These are phyloP conservation scores for Halocaridina rubra DNA, from an alignment of 2,888 invertebrate species.

Conservation along the genomic window DNA sequence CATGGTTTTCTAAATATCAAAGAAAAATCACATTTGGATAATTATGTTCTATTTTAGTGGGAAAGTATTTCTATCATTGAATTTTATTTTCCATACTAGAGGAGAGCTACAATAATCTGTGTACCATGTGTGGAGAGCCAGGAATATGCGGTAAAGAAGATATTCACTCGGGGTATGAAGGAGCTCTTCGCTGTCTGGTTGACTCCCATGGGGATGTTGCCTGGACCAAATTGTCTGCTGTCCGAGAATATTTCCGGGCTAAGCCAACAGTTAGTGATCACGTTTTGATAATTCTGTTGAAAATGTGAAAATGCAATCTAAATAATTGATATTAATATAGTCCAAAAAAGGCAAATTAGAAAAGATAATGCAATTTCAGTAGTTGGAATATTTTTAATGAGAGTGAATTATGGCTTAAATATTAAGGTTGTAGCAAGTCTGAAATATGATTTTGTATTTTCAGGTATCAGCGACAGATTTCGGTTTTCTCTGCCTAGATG, in stretches of 20 bases:
- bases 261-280: conserved; percentile 17
- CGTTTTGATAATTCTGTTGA: too few relatives aligned
- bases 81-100: conserved; percentile 71
- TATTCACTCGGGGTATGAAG: conserved; percentile 86
- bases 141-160: conserved; percentile 84
- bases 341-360: neutral
- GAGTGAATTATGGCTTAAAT: neutral
- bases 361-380: neutral
- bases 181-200: conserved; percentile 84
- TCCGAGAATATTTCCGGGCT: conserved; percentile 77
- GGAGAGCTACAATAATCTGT: conserved; percentile 81
- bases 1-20: too few relatives aligned
- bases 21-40: too few relatives aligned
- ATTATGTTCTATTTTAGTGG: too few relatives aligned
- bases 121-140: conserved; percentile 82
- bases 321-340: neutral
- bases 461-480: conserved; percentile 70
- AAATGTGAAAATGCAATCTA: neutral
- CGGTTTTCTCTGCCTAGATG: conserved; percentile 84
- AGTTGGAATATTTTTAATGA: neutral
- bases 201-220: conserved; percentile 87
- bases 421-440: neutral
- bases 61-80: neutral
- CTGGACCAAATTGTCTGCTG: conserved; percentile 85
- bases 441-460: neutral